phyloP scores from a whole-genome alignment of 2,797 vertebrate genomes.

The Calcarius lapponicus region DNA sequence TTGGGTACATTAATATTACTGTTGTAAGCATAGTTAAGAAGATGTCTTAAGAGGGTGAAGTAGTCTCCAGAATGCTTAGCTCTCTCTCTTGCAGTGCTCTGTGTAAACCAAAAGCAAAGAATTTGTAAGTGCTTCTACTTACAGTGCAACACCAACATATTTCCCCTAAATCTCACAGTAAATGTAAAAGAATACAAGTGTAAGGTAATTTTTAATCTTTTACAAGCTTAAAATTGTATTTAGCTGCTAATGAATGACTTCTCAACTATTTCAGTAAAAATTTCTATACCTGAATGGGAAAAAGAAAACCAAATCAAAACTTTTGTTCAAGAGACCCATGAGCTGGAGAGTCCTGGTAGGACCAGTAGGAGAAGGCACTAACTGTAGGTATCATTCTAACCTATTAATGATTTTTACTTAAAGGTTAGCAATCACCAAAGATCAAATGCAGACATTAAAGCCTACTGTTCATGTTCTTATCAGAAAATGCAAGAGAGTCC shows the following conservation, averaged over 20 bases:
- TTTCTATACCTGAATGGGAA: not conserved
- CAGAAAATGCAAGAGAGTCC: not conserved
- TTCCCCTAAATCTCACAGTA: not conserved
- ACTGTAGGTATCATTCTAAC: not conserved
- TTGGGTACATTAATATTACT: conserved; percentile 99
- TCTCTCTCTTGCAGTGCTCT: conserved; percentile 98
- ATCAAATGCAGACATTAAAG: not conserved
- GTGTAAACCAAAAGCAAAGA: conserved; percentile 34
- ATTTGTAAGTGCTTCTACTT: not conserved
- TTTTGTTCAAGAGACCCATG: not conserved
- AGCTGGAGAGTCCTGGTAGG: not conserved
- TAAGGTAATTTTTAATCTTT: not conserved
- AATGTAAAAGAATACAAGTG: not conserved
- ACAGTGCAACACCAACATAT: not conserved
- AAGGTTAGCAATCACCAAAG: not conserved
- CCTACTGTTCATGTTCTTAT: not conserved
- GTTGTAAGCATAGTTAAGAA: conserved; percentile 98
- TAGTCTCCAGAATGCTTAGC: conserved; percentile 98
- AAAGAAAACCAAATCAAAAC: not conserved
- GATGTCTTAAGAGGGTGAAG: conserved; percentile 94
- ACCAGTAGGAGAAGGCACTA: not conserved
- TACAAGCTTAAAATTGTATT: not conserved
- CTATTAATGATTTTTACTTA: not conserved
- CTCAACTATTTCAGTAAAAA: not conserved
- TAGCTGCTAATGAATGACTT: not conserved